Base-by-base conservation (phyloP, 1,140 invertebrate species). In the Hirudo medicinalis region DNA sequence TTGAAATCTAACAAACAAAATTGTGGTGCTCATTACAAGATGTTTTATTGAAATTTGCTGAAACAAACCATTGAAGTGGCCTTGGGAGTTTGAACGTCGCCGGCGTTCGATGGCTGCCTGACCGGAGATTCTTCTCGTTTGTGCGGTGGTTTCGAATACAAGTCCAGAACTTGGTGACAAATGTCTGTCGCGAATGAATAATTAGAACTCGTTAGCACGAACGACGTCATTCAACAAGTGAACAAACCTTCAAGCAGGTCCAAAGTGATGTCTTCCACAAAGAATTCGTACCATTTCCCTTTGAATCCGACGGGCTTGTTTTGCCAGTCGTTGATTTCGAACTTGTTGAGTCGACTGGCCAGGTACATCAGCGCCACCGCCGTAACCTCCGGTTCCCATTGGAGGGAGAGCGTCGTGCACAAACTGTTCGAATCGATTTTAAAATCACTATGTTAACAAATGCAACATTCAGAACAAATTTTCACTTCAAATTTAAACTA, bases 351-450 rank as follows among this genome's bases (percentile, higher is more conserved):
- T 15, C 80, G 76, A 54, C 79, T 91, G 1, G 94, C 92, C 60
- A 98, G 83, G 81, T 97, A 95, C 87, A 97, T 94, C 0, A 97
- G 83, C 0, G 95, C 93, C n/a, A 97, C 92, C 0, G 94, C 93
- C 75, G 97, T 94, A 63, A 99, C 93, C 83, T 99, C 96, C 17
- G 96, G 94, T 81, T 99, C 96, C 94, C 95, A 99, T 83, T 98
- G 94, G 4, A 99, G 84, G 75, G 91, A 94, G 25, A 99, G 84
- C 8, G 94, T 97, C 19, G 96, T 99, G 79, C 92, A 97, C 68
- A 97, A 85, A 82, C 92, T 93, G 79, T 32, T 84, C 1, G 15
- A 63, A 57, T n/a, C 25, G 9, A 57, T n/a, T 57, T 77, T 70
- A 63, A 11, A 66, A 32, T 25, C 22, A 71, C n/a, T n/a, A 68